These are phyloP conservation scores for Tipula confusa DNA, from an alignment of 2,888 invertebrate genomes.

Conservation along the genomic window DNA sequence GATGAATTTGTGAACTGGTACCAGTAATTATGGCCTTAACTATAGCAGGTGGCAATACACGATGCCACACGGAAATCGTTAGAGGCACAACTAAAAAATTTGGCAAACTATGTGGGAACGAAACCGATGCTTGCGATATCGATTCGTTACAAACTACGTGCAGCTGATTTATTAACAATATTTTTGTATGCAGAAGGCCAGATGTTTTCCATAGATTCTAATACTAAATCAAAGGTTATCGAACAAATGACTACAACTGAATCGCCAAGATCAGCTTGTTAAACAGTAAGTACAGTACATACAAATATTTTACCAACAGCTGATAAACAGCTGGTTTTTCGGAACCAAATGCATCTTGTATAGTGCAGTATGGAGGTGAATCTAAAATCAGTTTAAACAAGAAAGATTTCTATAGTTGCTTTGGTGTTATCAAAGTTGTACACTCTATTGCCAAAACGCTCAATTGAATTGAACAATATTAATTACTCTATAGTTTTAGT, in stretches of 20 bases:
- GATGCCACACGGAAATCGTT: too few relatives aligned
- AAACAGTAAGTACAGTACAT: background rate
- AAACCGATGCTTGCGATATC: too few relatives aligned
- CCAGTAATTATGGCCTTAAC: too few relatives aligned
- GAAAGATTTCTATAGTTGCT: background rate
- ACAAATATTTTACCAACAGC: background rate
- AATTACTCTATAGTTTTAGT: too few relatives aligned
- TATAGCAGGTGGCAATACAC: too few relatives aligned
- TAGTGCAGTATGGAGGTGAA: background rate
- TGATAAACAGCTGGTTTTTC: background rate
- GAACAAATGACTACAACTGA: background rate
- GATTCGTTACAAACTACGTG: too few relatives aligned
- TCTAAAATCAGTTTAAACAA: background rate
- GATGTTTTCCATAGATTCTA: too few relatives aligned
- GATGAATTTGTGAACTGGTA: too few relatives aligned
- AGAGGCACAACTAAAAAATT: too few relatives aligned
- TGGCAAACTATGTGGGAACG: too few relatives aligned
- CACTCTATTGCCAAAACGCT: background rate
- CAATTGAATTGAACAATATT: background rate
- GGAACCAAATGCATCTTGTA: background rate
- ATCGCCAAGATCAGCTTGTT: background rate
- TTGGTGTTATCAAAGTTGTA: background rate
- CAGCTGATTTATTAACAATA: too few relatives aligned
- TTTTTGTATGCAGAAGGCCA: too few relatives aligned
- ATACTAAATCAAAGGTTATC: background rate